Conservation (phyloP, 2,888 invertebrate genomes). For the Eupithecia centaureata region DNA sequence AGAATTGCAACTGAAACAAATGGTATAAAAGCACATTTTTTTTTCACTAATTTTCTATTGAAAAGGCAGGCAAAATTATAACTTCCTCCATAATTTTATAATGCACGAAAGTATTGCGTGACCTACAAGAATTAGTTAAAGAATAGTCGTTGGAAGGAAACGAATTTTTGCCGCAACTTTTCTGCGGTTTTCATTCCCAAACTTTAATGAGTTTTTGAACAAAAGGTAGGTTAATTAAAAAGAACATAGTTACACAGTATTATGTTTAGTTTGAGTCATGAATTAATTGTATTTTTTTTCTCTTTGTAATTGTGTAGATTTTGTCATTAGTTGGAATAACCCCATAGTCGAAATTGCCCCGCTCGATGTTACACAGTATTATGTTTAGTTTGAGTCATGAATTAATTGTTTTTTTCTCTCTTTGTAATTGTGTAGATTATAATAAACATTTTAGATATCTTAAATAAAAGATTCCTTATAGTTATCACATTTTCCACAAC, state of each 20-base stretch:
- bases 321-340: too few species aligned
- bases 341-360: too few species aligned
- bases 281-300: neutral
- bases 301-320: too few species aligned
- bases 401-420: neutral
- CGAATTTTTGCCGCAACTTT: neutral
- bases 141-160: neutral
- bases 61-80: neutral
- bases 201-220: constrained; percentile 9
- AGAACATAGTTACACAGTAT: neutral
- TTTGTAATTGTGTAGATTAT: too few species aligned
- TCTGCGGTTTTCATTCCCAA: neutral
- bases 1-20: neutral
- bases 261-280: neutral
- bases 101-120: constrained; percentile 5
- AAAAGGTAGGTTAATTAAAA: constrained; percentile 4
- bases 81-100: neutral
- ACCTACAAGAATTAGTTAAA: neutral
- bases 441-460: too few species aligned
- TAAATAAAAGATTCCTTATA: too few species aligned
- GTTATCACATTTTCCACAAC: too few species aligned
- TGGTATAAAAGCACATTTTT: neutral
- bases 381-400: neutral
- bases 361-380: neutral
- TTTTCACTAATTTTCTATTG: neutral